A percentile compares a stretch with the other conserved stretches of the same genome.
Conservation (phyloP, 2,113 vertebrate genomes). For the Noturus placidus region DNA sequence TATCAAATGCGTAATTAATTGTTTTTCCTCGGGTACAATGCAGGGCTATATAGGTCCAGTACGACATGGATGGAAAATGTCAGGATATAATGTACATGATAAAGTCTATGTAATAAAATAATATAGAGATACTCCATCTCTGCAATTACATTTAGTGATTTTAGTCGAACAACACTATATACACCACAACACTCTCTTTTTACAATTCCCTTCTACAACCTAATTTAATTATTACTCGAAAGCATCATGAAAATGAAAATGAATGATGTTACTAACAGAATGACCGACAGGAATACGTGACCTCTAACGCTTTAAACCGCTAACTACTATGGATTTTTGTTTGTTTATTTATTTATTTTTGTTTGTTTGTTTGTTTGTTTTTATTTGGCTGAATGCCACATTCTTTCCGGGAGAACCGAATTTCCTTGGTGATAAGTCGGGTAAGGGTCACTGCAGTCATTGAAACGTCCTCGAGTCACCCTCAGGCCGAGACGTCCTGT, state of each 20-base stretch:
- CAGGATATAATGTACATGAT: neutral
- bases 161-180: neutral
- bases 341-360: neutral
- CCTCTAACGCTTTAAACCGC: neutral
- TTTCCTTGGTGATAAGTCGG: constrained; percentile 20
- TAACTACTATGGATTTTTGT: neutral
- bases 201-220: neutral
- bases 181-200: neutral
- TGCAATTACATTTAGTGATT: neutral
- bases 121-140: too few relatives aligned
- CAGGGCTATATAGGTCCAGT: neutral
- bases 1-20: neutral
- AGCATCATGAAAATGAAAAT: neutral
- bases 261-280: neutral
- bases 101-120: too few relatives aligned
- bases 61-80: neutral
- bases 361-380: neutral
- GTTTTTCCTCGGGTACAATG: neutral
- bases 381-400: constrained; percentile 13
- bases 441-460: neutral
- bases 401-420: neutral
- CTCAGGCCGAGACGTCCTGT: neutral
- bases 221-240: neutral
- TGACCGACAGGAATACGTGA: neutral
- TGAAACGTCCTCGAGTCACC: neutral